phyloP scores from a whole-genome alignment of 2,113 vertebrate species.

The Tautogolabrus adspersus region DNA sequence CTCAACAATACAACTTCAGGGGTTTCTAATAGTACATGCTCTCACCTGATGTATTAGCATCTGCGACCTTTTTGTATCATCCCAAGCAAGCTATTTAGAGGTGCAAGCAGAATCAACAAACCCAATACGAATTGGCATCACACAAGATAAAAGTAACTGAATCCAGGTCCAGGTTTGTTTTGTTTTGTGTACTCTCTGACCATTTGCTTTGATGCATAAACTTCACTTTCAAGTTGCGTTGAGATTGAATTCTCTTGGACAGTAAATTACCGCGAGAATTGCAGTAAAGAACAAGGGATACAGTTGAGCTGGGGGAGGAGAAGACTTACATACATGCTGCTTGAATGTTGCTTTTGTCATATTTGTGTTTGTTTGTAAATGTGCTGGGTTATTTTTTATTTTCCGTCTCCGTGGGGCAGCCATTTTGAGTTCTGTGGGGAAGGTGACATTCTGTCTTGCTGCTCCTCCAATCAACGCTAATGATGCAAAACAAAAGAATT shows the following conservation, averaged over 20 bases:
- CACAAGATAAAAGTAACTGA: constrained; percentile 11
- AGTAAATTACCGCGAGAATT: background rate
- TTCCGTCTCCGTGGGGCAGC: constrained; percentile 55
- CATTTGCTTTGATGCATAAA: constrained; percentile 66
- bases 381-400: constrained; percentile 35
- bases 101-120: constrained; percentile 1
- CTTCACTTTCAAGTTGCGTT: constrained; percentile 50
- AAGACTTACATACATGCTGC: constrained; percentile 79
- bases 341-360: constrained; percentile 73
- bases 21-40: background rate
- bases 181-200: constrained; percentile 45
- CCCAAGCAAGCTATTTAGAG: constrained; percentile 4
- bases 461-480: constrained; percentile 77
- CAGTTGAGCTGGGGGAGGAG: constrained; percentile 38
- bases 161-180: constrained; percentile 47
- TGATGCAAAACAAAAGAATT: constrained; percentile 69
- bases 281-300: constrained; percentile 5
- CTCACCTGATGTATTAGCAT: too few relatives aligned
- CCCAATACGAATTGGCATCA: constrained; percentile 1
- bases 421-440: constrained; percentile 57
- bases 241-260: constrained; percentile 45
- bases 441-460: constrained; percentile 65
- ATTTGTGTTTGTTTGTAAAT: constrained; percentile 58
- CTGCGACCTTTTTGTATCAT: background rate
- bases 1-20: constrained; percentile 15